A percentile compares a stretch with the other conserved stretches of the same genome.
These are phyloP conservation scores for Rhodinocichla rosea DNA, from an alignment of 2,113 vertebrate species.

Conservation along the genomic window DNA sequence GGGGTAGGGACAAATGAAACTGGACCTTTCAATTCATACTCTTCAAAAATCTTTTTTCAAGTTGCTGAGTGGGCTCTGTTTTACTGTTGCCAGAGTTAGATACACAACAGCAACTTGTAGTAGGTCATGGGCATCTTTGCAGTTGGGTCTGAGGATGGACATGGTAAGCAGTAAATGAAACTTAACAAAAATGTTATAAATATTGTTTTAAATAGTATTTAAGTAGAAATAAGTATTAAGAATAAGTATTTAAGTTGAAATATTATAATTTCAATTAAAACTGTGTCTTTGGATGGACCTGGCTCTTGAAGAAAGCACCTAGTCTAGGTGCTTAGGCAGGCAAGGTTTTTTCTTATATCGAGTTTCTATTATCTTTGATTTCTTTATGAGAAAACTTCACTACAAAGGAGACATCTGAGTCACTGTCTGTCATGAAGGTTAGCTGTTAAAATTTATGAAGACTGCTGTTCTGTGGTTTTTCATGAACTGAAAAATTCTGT, in stretches of 20 bases:
- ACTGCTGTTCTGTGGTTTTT: background rate
- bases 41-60: background rate
- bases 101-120: background rate
- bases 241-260: background rate
- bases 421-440: background rate
- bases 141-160: background rate
- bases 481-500: background rate
- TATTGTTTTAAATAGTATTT: background rate
- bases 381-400: background rate
- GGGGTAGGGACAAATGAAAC: background rate
- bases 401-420: background rate
- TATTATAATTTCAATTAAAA: background rate
- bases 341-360: background rate
- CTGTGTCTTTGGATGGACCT: background rate
- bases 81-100: background rate
- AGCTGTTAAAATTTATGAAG: background rate
- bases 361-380: background rate
- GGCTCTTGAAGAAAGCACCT: background rate
- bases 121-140: background rate
- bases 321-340: background rate
- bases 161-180: background rate
- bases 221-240: background rate
- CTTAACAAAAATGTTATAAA: background rate
- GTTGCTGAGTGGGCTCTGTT: fast-evolving
- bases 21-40: fast-evolving